Conservation (phyloP, 23 tunicate species). For the Halocynthia roretzi region DNA sequence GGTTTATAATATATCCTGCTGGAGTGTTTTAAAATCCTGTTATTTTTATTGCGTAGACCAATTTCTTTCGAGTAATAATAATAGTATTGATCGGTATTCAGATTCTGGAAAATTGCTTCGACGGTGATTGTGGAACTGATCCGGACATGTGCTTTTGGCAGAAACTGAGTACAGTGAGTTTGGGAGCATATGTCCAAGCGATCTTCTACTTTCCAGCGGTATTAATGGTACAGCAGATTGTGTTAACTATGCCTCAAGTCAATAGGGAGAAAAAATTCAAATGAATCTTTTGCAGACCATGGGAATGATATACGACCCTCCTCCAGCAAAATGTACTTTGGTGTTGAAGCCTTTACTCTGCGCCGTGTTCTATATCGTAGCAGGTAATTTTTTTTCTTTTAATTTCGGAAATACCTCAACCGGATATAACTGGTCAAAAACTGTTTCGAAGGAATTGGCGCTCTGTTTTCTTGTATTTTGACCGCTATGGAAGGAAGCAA, state of each 20-base stretch:
- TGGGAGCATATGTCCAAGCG: constrained; percentile 9
- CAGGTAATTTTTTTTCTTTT: constrained; percentile 23
- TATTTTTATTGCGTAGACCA: background rate
- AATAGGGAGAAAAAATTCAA: background rate
- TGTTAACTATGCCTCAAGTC: background rate
- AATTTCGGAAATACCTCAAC: no score
- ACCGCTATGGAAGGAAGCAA: background rate
- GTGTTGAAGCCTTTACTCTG: constrained; percentile 24
- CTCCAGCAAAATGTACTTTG: constrained; percentile 26
- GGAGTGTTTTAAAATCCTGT: background rate
- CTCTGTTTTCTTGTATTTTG: background rate
- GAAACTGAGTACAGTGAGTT: background rate
- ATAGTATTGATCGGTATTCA: background rate
- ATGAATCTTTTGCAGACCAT: constrained; percentile 21
- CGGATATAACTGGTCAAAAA: no score
- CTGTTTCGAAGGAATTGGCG: no score
- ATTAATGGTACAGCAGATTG: constrained; percentile 12
- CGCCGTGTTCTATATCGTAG: constrained; percentile 15
- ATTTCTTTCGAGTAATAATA: background rate
- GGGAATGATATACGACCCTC: constrained; percentile 66
- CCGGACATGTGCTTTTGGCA: constrained; percentile 59
- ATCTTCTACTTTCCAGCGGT: constrained; percentile 21
- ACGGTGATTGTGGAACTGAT: constrained; percentile 39
- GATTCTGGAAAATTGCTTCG: constrained; percentile 25
- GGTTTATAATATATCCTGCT: background rate